phyloP scores from a whole-genome alignment of 2,113 vertebrate genomes.

The Micronycteris hirsuta region DNA sequence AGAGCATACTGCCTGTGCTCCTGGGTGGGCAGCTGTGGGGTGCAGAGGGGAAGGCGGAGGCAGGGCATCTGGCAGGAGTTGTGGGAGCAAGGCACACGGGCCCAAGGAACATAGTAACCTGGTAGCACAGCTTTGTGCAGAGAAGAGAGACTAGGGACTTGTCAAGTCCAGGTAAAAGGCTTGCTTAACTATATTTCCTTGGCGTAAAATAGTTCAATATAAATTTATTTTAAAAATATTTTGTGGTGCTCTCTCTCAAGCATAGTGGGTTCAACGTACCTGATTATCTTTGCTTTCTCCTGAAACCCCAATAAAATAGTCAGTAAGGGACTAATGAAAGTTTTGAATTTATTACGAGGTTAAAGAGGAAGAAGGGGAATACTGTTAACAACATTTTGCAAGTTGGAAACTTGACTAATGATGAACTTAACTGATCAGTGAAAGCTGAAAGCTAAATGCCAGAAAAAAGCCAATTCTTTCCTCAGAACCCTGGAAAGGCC shows the following conservation, averaged over 20 bases:
- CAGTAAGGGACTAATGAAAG: neutral
- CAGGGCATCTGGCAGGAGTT: neutral
- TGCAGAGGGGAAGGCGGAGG: neutral
- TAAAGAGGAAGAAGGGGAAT: neutral
- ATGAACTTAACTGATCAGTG: neutral
- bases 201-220: neutral
- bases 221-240: neutral
- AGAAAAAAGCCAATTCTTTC: neutral
- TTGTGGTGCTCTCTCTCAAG: slow-evolving; percentile 6
- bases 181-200: neutral
- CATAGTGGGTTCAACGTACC: neutral
- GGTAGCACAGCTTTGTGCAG: neutral
- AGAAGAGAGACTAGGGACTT: neutral
- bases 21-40: neutral
- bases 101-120: neutral
- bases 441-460: neutral
- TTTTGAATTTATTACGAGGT: neutral
- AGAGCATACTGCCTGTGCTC: no score
- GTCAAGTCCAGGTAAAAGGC: neutral
- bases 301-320: neutral
- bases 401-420: neutral
- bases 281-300: slow-evolving; percentile 23
- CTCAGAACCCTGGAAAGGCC: neutral
- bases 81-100: neutral
- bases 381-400: neutral